Conservation (phyloP, 2,113 vertebrate species). For the Cebus imitator region DNA sequence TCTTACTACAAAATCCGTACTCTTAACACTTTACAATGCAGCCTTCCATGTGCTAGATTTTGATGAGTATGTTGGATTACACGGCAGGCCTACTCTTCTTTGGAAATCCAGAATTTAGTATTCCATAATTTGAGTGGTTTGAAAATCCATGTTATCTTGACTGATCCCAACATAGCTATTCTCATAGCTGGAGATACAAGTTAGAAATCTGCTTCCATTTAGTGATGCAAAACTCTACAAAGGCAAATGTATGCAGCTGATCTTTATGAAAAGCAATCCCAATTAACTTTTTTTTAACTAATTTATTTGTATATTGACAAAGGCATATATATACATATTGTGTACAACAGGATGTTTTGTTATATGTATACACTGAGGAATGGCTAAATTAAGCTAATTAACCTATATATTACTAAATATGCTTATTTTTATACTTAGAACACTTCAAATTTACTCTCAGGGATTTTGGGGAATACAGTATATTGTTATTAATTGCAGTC, state of each 20-base stretch:
- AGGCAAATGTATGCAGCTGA: background rate
- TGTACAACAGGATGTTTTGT: background rate
- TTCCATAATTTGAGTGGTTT: background rate
- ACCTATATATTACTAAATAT: background rate
- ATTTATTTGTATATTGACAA: background rate
- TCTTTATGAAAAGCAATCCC: background rate
- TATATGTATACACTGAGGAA: background rate
- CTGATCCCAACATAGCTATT: background rate
- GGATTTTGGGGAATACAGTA: background rate
- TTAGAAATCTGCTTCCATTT: background rate
- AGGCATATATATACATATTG: background rate
- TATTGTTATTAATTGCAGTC: background rate
- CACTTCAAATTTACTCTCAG: background rate
- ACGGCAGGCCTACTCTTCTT: background rate
- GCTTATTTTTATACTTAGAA: background rate
- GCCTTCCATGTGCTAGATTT: too few relatives aligned
- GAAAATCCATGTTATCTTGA: background rate
- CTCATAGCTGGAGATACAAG: background rate
- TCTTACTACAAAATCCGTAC: background rate
- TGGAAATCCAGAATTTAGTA: background rate
- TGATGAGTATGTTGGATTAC: background rate
- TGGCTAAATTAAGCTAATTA: background rate
- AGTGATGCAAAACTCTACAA: background rate
- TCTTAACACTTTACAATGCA: background rate
- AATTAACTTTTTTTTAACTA: background rate